Evolutionary conservation across 2,113 vertebrate species (phyloP).

Genomic region (Passer montanus): DNA sequence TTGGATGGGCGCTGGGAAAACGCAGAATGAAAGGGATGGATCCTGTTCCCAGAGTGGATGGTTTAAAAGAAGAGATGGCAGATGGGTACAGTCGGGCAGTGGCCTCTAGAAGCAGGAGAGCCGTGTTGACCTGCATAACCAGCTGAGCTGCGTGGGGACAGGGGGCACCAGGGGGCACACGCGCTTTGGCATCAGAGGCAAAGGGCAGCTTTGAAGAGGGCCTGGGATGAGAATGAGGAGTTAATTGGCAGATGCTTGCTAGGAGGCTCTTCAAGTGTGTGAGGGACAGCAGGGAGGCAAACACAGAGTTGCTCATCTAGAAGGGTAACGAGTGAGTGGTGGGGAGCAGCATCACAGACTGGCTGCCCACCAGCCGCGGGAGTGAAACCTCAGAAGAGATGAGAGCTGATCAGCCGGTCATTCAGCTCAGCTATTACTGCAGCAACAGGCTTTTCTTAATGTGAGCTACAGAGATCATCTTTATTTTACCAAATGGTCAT

Average conservation of each 20-base stretch:
- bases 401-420: background rate
- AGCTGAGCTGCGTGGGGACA: background rate
- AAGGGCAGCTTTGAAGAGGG: constrained; percentile 6
- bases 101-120: background rate
- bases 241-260: background rate
- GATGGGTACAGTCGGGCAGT: background rate
- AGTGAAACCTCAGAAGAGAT: background rate
- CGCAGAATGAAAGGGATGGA: background rate
- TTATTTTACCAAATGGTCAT: background rate
- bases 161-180: background rate
- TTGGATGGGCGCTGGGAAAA: background rate
- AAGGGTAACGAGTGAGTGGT: background rate
- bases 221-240: background rate
- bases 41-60: background rate
- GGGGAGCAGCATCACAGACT: background rate
- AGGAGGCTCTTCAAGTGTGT: background rate
- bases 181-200: background rate
- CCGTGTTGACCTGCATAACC: background rate
- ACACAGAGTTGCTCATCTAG: background rate
- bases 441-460: background rate
- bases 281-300: background rate
- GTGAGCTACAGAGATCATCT: background rate
- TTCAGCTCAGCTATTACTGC: background rate
- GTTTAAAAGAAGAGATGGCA: background rate
- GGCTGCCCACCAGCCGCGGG: background rate